Conservation (phyloP, 2,797 vertebrate species). For the Coluber constrictor region DNA sequence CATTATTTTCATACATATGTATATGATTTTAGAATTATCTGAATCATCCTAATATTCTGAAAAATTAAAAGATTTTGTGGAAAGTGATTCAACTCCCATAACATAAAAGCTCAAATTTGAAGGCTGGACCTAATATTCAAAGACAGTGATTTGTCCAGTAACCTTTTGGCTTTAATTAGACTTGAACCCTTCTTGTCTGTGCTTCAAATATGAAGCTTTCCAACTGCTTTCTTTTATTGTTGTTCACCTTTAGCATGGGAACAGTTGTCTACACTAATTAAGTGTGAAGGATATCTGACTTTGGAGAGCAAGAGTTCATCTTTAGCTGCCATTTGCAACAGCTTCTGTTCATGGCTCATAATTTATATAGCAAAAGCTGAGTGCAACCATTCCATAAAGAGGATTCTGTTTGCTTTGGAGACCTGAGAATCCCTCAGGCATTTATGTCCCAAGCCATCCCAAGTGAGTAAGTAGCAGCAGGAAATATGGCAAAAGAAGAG, state of each 20-base stretch:
- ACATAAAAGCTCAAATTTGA: not conserved
- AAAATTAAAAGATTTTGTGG: not conserved
- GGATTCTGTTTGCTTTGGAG: conserved; percentile 45
- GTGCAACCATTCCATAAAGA: conserved; percentile 18
- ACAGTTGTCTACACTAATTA: not conserved
- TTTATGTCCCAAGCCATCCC: not conserved
- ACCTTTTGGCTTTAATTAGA: not conserved
- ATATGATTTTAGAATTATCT: not conserved
- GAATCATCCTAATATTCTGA: not conserved
- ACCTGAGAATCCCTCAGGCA: conserved; percentile 25
- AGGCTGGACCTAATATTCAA: not conserved
- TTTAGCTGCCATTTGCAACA: conserved; percentile 1
- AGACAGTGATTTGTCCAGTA: not conserved
- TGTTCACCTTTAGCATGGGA: not conserved
- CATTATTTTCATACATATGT: not conserved
- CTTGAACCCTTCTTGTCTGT: not conserved
- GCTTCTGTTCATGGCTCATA: conserved; percentile 13
- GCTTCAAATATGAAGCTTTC: not conserved
- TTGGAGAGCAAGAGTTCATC: not conserved
- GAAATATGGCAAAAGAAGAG: conserved; percentile 36
- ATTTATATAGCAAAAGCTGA: conserved; percentile 11
- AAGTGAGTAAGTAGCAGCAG: conserved; percentile 36
- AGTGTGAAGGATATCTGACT: not conserved
- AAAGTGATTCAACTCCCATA: not conserved
- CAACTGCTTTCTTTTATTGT: not conserved